These are phyloP conservation scores for Trachymyrmex cornetzi DNA, from an alignment of 1,140 invertebrate genomes.

Conservation along the genomic window DNA sequence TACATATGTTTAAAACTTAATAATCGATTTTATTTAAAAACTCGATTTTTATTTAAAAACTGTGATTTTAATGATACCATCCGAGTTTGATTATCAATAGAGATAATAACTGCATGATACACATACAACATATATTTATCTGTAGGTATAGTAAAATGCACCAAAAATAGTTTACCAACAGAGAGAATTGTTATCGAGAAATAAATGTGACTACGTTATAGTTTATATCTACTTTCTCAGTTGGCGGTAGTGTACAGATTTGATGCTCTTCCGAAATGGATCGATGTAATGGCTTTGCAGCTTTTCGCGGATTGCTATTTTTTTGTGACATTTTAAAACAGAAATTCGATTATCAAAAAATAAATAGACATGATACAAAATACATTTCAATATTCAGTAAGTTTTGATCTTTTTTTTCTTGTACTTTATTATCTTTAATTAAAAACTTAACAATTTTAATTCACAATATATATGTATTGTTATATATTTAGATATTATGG, in stretches of 20 bases:
- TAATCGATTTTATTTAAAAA: no score
- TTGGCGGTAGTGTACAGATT: slow-evolving; percentile 9
- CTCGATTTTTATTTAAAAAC: no score
- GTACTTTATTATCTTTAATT: not conserved
- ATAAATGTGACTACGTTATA: not conserved
- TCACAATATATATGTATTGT: no score
- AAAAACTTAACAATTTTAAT: not conserved
- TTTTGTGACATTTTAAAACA: not conserved
- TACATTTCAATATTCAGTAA: no score
- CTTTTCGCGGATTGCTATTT: not conserved
- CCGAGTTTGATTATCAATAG: no score
- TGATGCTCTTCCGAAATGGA: no score
- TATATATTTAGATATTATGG: not conserved
- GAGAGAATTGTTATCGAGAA: not conserved
- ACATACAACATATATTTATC: not conserved
- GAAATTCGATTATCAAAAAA: not conserved
- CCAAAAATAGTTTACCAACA: not conserved
- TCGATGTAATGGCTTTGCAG: no score
- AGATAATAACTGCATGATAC: no score
- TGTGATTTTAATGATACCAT: no score
- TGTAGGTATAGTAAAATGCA: not conserved
- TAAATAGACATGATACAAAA: not conserved
- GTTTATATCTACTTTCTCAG: not conserved
- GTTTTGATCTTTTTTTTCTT: no score
- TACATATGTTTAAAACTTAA: no score